Evolutionary conservation across 1,140 invertebrate species (phyloP).

Genomic region (Eumaeus atala): DNA sequence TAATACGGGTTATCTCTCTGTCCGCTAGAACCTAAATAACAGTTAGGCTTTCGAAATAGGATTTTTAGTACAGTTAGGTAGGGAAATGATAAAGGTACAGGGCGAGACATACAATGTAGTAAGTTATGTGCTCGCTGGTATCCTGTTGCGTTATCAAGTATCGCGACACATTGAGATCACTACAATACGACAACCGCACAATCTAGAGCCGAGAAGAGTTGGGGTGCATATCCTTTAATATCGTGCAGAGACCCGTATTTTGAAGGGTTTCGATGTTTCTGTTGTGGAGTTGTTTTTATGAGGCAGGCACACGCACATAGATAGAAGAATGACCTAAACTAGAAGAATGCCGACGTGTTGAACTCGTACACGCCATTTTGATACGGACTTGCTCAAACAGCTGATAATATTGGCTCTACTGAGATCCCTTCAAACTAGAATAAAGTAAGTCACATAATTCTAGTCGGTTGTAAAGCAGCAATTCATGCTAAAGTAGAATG

Average conservation of each 20-base stretch:
- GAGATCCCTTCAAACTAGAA: too few species aligned
- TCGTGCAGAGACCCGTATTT: background rate
- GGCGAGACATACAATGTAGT: slow-evolving; percentile 7
- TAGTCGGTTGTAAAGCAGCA: too few species aligned
- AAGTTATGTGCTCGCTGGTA: slow-evolving; percentile 16
- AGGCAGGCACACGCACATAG: too few species aligned
- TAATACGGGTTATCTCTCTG: too few species aligned
- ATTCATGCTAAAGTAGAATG: too few species aligned
- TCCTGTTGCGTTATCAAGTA: slow-evolving; percentile 26
- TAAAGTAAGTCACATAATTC: too few species aligned
- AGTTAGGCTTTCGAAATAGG: background rate
- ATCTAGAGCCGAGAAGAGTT: slow-evolving; percentile 15
- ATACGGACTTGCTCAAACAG: too few species aligned
- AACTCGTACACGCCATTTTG: too few species aligned
- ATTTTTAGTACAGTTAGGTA: slow-evolving; percentile 6
- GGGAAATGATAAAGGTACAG: slow-evolving; percentile 5
- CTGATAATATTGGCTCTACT: too few species aligned
- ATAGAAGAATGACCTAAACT: too few species aligned
- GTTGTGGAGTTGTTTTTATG: background rate
- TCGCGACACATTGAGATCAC: slow-evolving; percentile 29
- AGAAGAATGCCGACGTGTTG: too few species aligned
- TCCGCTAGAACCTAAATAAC: too few species aligned
- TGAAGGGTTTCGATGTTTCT: background rate
- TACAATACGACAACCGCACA: slow-evolving; percentile 24
- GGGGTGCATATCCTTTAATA: slow-evolving; percentile 14